phyloP scores from a whole-genome alignment of 2,888 invertebrate genomes.

The Coleophora deauratella region DNA sequence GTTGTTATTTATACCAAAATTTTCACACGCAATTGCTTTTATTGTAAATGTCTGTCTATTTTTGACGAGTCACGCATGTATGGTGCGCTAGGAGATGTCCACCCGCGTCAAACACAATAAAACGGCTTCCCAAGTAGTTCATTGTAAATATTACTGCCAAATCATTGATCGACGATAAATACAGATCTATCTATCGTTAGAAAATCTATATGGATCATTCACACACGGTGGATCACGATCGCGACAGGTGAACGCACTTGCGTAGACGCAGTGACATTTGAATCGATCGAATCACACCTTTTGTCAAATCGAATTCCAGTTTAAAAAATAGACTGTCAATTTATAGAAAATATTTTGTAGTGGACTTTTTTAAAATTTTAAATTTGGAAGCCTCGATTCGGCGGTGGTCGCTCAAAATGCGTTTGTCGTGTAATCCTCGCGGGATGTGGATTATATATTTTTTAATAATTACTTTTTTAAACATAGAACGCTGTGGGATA shows the following conservation, averaged over 20 bases:
- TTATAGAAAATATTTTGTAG: conserved; percentile 23
- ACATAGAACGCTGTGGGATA: conserved; percentile 53
- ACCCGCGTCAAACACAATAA: conserved; percentile 35
- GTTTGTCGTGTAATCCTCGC: conserved; percentile 70
- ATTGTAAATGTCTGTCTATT: background rate
- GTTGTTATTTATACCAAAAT: background rate
- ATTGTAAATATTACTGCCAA: conserved; percentile 58
- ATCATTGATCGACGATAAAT: conserved; percentile 62
- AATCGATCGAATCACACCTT: conserved; percentile 41
- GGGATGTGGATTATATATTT: conserved; percentile 64
- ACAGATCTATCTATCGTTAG: conserved; percentile 22
- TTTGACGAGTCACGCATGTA: conserved; percentile 7
- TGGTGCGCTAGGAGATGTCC: conserved; percentile 12
- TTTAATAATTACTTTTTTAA: conserved; percentile 57
- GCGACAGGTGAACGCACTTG: conserved; percentile 56
- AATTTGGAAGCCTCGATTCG: conserved; percentile 50
- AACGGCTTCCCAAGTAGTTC: conserved; percentile 43
- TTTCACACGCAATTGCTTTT: conserved; percentile 19
- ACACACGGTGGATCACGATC: conserved; percentile 31
- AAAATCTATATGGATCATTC: conserved; percentile 31
- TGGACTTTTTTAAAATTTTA: conserved; percentile 39
- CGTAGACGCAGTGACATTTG: conserved; percentile 28
- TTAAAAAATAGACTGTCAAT: conserved; percentile 16
- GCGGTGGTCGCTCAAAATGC: conserved; percentile 68
- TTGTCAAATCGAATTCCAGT: conserved; percentile 32